Conservation (phyloP, 2,888 invertebrate species). For the Dyspetes luteomarginatus region DNA sequence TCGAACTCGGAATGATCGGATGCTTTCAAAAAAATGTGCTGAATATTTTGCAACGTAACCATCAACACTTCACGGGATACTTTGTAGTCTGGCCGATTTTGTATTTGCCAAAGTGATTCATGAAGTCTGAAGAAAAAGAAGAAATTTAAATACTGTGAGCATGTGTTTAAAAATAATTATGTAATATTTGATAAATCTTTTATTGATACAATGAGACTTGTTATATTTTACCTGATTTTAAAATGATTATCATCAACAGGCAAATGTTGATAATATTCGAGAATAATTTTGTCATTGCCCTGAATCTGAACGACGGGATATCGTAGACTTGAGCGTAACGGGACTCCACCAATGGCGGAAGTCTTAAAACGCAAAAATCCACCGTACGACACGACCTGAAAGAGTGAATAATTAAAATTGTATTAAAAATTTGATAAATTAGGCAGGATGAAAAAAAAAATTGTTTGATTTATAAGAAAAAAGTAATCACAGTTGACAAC, state of each 20-base stretch:
- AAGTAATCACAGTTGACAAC: no score
- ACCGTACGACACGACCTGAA: slow-evolving; percentile 93
- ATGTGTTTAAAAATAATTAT: neutral
- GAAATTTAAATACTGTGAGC: no score
- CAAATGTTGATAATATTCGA: slow-evolving; percentile 88
- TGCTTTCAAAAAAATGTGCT: slow-evolving; percentile 91
- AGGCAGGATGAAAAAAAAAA: no score
- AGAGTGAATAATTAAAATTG: slow-evolving; percentile 44
- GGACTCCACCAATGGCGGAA: slow-evolving; percentile 86
- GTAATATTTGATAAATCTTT: neutral
- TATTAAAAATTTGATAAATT: neutral
- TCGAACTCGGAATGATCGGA: slow-evolving; percentile 87
- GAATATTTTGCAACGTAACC: slow-evolving; percentile 95
- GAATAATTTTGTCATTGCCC: slow-evolving; percentile 89
- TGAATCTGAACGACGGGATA: slow-evolving; percentile 94
- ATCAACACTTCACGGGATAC: slow-evolving; percentile 92
- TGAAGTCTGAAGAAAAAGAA: slow-evolving; percentile 81
- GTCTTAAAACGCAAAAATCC: slow-evolving; percentile 93
- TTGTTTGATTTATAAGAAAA: no score
- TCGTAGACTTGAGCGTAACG: slow-evolving; percentile 85
- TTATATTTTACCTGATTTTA: slow-evolving; percentile 83
- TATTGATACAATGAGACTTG: no score
- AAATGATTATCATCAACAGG: slow-evolving; percentile 82
- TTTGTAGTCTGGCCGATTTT: slow-evolving; percentile 84
- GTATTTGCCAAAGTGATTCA: slow-evolving; percentile 91